Base-by-base conservation (phyloP, 2,888 invertebrate genomes). In the Lithophane leautieri region DNA sequence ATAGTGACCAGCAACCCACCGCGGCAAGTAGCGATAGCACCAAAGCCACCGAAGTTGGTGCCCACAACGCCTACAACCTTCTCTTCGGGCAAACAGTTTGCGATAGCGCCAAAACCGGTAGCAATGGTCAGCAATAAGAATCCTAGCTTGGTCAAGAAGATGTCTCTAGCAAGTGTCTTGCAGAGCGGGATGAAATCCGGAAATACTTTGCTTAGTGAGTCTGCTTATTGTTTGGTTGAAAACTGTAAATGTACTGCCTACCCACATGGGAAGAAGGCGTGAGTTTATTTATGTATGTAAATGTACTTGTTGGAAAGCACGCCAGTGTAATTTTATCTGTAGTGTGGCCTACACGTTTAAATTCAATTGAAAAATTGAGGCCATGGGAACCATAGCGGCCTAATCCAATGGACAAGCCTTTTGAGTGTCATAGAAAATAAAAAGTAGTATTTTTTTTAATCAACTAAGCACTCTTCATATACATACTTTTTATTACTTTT, bases 1-100 rank as follows among this genome's bases (percentile, higher is more conserved):
- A 62, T 74, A 42, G 72, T 91, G 4, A 72, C 86, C 0, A 86
- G 85, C 2, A 80, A 89, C 1, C 84, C 87, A 1, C 95, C 94
- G 83, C 95, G 90, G 85, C 97, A 92, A 79, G 93, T 97, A 4
- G 95, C 97, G 1, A 97, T 97, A 79, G 97, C 97, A 0, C 97
- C 97, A 0, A 97, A 91, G 54, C 91, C 90, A 2, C 82, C 86
- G 0, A 86, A 88, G 66, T 67, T 86, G 25, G 71, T 81, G 1
- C 54, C 83, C 0, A n/a, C 75, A 8, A 58, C 69, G 2, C 28
- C 79, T n/a, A 75, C 79, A 34, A 63, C 70, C 0, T 86, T 83
- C 66, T 54, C 80, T 0, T 22, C 86, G 0, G 88, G 87, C 22
- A 93, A 93, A 58, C 94, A 92, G 70, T 90, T 90, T 50, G 90